phyloP scores from a whole-genome alignment of 2,888 invertebrate genomes.

The Latrodectus elegans region DNA sequence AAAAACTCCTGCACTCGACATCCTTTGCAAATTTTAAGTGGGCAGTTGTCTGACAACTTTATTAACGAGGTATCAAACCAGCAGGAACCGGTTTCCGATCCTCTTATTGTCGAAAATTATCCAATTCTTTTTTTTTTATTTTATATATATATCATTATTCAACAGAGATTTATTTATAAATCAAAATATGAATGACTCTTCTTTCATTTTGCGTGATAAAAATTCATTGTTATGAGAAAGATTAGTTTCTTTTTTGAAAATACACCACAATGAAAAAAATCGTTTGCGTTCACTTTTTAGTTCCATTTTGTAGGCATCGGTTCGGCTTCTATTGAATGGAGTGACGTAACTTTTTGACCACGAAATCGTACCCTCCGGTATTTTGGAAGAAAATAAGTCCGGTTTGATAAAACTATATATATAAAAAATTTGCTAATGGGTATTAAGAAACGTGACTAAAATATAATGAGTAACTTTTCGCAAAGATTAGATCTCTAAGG shows the following conservation, averaged over 20 bases:
- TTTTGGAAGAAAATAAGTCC: conserved; percentile 3
- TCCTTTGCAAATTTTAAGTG: conserved; percentile 11
- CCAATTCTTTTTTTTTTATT: neutral
- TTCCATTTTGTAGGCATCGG: neutral
- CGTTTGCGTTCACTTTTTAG: neutral
- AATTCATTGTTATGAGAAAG: neutral
- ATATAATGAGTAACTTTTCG: conserved; percentile 37
- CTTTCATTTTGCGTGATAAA: neutral
- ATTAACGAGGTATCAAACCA: conserved; percentile 1
- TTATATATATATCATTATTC: no score
- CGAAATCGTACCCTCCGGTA: conserved; percentile 10
- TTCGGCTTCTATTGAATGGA: neutral
- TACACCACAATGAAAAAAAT: neutral
- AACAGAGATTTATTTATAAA: neutral
- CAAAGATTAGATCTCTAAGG: conserved; percentile 15
- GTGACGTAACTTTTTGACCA: conserved; percentile 8
- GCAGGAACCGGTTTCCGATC: neutral
- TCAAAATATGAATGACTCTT: neutral
- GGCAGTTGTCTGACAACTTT: conserved; percentile 11
- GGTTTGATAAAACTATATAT: neutral
- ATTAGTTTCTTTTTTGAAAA: neutral
- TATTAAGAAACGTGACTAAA: conserved; percentile 27
- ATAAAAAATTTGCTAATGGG: conserved; percentile 8
- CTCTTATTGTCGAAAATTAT: neutral
- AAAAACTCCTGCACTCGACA: neutral